These are phyloP conservation scores for Oreohelix idahoensis DNA, from an alignment of 1,140 invertebrate species.

Conservation along the genomic window DNA sequence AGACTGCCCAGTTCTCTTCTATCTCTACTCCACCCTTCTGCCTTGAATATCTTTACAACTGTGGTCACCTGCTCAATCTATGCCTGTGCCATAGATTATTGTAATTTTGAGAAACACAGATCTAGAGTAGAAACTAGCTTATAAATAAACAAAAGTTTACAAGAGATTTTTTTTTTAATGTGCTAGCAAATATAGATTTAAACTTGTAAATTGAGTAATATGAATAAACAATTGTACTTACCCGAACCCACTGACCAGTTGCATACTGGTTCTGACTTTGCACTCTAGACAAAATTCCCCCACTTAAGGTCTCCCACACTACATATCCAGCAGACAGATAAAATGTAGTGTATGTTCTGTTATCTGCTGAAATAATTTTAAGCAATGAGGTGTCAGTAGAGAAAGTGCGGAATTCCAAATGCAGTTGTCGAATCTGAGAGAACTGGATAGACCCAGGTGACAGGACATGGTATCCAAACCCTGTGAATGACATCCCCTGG, in stretches of 20 bases:
- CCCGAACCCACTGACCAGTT: conserved; percentile 14
- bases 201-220: too few species aligned
- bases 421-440: background rate
- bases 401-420: conserved; percentile 13
- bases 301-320: background rate
- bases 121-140: too few species aligned
- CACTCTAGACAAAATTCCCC: background rate
- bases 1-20: too few species aligned
- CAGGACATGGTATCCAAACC: conserved; percentile 14
- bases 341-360: background rate
- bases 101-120: too few species aligned
- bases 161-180: too few species aligned
- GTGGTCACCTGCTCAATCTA: too few species aligned
- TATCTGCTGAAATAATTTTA: background rate
- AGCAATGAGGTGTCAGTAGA: background rate
- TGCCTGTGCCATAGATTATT: too few species aligned
- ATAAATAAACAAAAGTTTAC: too few species aligned
- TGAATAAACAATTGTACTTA: background rate
- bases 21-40: too few species aligned
- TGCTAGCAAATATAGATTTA: too few species aligned
- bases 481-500: conserved; percentile 26
- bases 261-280: conserved; percentile 2
- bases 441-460: background rate
- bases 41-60: too few species aligned
- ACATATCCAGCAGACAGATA: background rate